phyloP scores from a whole-genome alignment of 2,113 vertebrate genomes.

The cattle (Bos taurus) region ARS-UCD2.0 NC_037342.1:26917001-26917500 shows the following conservation, averaged over 20 bases:
- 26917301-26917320: constrained; percentile 11
- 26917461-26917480: too few species aligned
- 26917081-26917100: not conserved
- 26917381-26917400: not conserved
- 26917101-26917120: not conserved
- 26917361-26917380: not conserved
- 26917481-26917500: too few species aligned
- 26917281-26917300: constrained; percentile 15
- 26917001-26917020: not conserved
- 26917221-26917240: not conserved
- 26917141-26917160: not conserved
- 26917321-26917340: not conserved
- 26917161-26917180: not conserved
- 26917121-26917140: not conserved
- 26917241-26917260: not conserved
- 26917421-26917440: too few species aligned
- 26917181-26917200: not conserved
- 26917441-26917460: too few species aligned
- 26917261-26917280: not conserved
- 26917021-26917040: not conserved
- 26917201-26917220: not conserved
- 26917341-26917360: not conserved
- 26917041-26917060: not conserved
- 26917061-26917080: not conserved
- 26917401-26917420: too few species aligned